phyloP scores from a whole-genome alignment of 2,888 invertebrate species.

The Plusia festucae region DNA sequence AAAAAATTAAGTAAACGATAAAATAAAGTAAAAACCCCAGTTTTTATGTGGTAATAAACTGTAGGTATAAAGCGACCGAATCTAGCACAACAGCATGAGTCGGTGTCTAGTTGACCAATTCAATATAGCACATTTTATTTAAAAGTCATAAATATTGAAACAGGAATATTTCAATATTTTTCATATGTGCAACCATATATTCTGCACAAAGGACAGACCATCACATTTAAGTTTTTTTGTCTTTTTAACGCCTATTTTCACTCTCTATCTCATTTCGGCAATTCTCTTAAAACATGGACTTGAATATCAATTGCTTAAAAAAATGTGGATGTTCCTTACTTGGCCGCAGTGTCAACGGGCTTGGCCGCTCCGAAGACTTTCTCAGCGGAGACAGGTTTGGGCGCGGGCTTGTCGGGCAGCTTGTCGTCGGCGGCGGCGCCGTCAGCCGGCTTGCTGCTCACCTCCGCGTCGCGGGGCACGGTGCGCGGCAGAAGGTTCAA shows the following conservation, averaged over 20 bases:
- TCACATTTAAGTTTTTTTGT: no score
- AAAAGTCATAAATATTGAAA: slow-evolving; percentile 54
- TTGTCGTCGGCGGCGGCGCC: slow-evolving; percentile 66
- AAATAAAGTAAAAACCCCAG: not conserved
- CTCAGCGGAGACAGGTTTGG: slow-evolving; percentile 90
- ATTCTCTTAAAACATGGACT: no score
- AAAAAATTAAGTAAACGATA: slow-evolving; percentile 11
- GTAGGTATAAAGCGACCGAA: slow-evolving; percentile 61
- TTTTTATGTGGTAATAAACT: slow-evolving; percentile 16
- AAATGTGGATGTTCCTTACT: slow-evolving; percentile 76
- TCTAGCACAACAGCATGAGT: slow-evolving; percentile 49
- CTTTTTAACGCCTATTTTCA: no score
- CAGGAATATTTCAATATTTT: slow-evolving; percentile 61
- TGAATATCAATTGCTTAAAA: not conserved
- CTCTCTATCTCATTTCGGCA: no score
- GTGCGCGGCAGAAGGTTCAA: slow-evolving; percentile 95
- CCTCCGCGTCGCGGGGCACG: slow-evolving; percentile 90
- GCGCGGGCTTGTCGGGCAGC: slow-evolving; percentile 70
- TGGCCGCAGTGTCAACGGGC: slow-evolving; percentile 97
- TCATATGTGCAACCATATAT: slow-evolving; percentile 65
- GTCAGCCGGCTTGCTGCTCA: slow-evolving; percentile 76
- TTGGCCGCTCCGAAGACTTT: slow-evolving; percentile 98
- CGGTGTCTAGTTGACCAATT: slow-evolving; percentile 62
- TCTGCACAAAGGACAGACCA: no score
- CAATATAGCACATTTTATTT: slow-evolving; percentile 63